Percentiles rank a stretch among this genome's conserved stretches.
phyloP scores from a whole-genome alignment of 2,113 vertebrate species.

The Pygoscelis antarcticus region DNA sequence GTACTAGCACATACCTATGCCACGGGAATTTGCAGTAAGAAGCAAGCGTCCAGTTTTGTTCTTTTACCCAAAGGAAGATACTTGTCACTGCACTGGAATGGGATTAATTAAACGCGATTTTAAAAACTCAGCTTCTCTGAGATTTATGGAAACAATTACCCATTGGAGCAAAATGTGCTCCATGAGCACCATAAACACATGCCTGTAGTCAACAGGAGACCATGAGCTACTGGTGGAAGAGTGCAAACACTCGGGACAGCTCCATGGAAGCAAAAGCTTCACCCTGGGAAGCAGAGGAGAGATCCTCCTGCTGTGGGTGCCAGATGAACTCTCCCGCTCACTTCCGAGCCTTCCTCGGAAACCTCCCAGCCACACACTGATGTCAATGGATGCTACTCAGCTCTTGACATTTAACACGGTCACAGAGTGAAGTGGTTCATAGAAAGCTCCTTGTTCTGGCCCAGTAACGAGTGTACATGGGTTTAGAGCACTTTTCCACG shows the following conservation, averaged over 20 bases:
- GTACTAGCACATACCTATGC: rapidly evolving
- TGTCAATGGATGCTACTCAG: background rate
- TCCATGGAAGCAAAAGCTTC: background rate
- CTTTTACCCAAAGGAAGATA: background rate
- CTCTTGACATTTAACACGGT: background rate
- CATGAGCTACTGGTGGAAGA: background rate
- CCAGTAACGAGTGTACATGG: background rate
- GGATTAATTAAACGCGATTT: background rate
- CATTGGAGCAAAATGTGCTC: background rate
- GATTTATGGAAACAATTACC: background rate
- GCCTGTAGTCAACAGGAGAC: background rate
- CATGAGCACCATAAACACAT: background rate
- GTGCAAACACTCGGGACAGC: background rate
- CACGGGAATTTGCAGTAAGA: background rate
- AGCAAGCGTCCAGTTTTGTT: background rate
- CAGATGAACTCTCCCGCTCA: background rate
- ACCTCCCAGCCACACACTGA: background rate
- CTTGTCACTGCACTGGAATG: background rate
- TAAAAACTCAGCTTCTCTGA: background rate
- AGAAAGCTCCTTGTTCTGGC: background rate
- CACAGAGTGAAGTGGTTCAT: background rate
- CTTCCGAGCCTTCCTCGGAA: background rate
- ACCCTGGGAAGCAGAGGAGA: background rate
- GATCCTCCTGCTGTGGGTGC: background rate
- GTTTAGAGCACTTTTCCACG: background rate